Base-by-base conservation (phyloP, 2,113 vertebrate genomes). In the Pomatostomus ruficeps region DNA sequence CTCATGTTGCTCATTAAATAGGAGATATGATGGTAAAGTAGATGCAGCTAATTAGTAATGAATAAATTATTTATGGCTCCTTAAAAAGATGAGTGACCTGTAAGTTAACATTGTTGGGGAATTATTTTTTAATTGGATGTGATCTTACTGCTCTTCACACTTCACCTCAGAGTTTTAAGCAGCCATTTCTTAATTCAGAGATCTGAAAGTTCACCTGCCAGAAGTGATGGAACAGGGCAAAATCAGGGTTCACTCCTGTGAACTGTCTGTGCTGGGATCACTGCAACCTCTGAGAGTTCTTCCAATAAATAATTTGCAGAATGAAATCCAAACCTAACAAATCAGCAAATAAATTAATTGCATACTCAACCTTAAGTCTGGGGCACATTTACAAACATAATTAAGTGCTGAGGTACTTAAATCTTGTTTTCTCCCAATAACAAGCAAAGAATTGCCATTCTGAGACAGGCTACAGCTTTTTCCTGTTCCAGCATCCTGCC, bases 41-140 rank as follows among this genome's bases (percentile, higher is more conserved):
- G 74, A 93, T 67, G 21, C 71, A 95, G 59, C 67, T 97, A 97
- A 98, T 97, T 97, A 97, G 78, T 65, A 96, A 94, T 42, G 88
- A 95, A 97, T 97, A 68, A 45, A 97, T 97, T 96, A 97, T 97
- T 97, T 97, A 97, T 94, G 51, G 14, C n/a, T 96, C 66, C n/a
- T 83, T 89, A 86, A 86, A 96, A 88, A 95, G 79, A 91, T 52
- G 92, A 94, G 84, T 95, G 95, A 96, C 67, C 90, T 91, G 93
- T 93, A 94, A 89, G 86, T 91, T 97, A 97, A 95, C 92, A 95
- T 79, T 91, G 54, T 75, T 66, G 55, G 55, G 85, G 31, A 95
- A 95, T 97, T 96, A 88, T 78, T 93, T 96, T 97, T 97, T 98
- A 98, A 98, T 97, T 97, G 75, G 85, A 91, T 88, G 42, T 83